Conservation (phyloP, 2,113 vertebrate species). For the Crocuta crocuta region DNA sequence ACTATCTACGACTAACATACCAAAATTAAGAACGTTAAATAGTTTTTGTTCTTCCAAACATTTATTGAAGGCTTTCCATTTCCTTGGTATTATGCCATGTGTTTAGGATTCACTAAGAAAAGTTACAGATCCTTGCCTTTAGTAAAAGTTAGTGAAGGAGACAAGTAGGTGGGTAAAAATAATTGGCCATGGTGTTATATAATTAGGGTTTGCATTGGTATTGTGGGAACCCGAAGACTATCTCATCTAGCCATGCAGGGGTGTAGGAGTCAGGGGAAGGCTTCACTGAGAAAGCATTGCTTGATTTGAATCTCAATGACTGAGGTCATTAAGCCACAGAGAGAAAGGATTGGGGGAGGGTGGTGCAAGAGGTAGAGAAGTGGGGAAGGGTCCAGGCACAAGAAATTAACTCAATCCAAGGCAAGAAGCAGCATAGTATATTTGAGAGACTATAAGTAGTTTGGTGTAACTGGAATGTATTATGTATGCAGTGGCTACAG, state of each 20-base stretch:
- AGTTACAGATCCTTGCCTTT: neutral
- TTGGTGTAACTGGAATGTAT: neutral
- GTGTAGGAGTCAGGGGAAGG: neutral
- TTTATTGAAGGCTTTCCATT: neutral
- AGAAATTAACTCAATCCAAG: neutral
- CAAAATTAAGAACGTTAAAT: neutral
- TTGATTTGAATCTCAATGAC: neutral
- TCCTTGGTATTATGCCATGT: neutral
- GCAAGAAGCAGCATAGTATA: neutral
- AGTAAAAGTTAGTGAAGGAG: neutral
- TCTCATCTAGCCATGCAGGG: neutral
- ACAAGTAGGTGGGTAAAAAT: neutral
- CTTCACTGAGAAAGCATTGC: neutral
- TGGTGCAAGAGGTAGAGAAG: neutral
- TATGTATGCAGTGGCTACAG: neutral
- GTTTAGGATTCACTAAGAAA: neutral
- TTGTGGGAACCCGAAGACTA: neutral
- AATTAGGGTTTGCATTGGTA: neutral
- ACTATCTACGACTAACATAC: neutral
- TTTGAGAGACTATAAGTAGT: neutral
- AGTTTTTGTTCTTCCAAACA: constrained; percentile 6
- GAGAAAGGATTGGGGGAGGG: neutral
- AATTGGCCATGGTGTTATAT: neutral
- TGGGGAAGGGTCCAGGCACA: neutral
- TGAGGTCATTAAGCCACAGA: neutral